Conservation (phyloP, 30 jellyfish, hydroid and myxozoan genomes). For the Calvadosia cruxmelitensis region DNA sequence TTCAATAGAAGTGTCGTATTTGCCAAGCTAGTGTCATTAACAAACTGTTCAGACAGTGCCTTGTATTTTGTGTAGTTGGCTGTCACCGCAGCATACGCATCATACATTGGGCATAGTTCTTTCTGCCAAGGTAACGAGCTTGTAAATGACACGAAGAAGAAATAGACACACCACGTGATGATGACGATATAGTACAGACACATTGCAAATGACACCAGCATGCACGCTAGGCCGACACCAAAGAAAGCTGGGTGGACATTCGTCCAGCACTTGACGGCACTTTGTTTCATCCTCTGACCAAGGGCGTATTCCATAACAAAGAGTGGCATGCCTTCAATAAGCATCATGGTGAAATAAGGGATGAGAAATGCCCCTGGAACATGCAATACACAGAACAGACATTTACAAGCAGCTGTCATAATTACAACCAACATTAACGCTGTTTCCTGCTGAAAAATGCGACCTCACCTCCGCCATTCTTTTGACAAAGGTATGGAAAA, state of each 20-base stretch:
- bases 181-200: slow-evolving; percentile 80
- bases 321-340: slow-evolving; percentile 73
- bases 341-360: slow-evolving; percentile 88
- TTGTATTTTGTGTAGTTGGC: slow-evolving; percentile 24
- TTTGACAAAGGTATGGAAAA: slow-evolving; percentile 86
- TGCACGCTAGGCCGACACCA: slow-evolving; percentile 87
- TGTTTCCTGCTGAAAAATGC: not conserved
- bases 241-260: slow-evolving; percentile 85
- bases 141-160: slow-evolving; percentile 76
- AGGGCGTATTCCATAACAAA: slow-evolving; percentile 81
- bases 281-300: slow-evolving; percentile 90
- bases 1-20: slow-evolving; percentile 30
- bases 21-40: not conserved
- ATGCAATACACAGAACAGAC: too few relatives aligned
- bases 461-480: slow-evolving; percentile 93
- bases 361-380: slow-evolving; percentile 91
- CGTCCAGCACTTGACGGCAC: slow-evolving; percentile 82
- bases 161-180: slow-evolving; percentile 88
- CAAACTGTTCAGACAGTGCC: not conserved
- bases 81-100: slow-evolving; percentile 14
- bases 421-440: not conserved
- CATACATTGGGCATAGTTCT: slow-evolving; percentile 40
- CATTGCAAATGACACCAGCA: slow-evolving; percentile 90
- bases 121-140: slow-evolving; percentile 74
- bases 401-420: too few relatives aligned